Conservation (phyloP, 2,797 vertebrate species). For the Selene dorsalis region DNA sequence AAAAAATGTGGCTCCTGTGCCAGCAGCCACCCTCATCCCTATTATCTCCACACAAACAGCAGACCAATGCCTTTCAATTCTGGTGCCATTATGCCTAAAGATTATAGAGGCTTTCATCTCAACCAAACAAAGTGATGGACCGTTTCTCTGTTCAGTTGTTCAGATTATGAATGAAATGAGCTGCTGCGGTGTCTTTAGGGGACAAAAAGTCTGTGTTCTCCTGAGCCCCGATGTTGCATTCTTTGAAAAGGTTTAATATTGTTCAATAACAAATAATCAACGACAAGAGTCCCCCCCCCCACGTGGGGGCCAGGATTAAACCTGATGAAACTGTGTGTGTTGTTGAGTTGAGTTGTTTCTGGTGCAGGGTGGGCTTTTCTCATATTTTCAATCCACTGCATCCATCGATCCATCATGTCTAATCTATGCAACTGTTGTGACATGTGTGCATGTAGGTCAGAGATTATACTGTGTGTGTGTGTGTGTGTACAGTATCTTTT, state of each 20-base stretch:
- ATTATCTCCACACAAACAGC: conserved; percentile 7
- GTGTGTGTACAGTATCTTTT: background rate
- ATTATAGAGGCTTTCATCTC: conserved; percentile 29
- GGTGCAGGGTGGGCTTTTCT: background rate
- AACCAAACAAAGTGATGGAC: background rate
- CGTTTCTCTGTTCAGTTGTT: background rate
- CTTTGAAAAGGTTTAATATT: conserved; percentile 28
- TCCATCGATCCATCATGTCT: conserved; percentile 39
- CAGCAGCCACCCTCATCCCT: background rate
- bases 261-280: conserved; percentile 17
- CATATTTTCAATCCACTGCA: conserved; percentile 14
- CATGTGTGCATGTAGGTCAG: conserved; percentile 62
- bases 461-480: conserved; percentile 27
- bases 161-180: conserved; percentile 33
- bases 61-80: conserved; percentile 1
- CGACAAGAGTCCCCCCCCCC: background rate
- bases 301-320: conserved; percentile 31
- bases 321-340: background rate
- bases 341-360: too few relatives aligned
- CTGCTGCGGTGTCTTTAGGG: conserved; percentile 26
- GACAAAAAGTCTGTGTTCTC: background rate
- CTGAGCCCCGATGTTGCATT: background rate
- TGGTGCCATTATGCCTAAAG: conserved; percentile 3
- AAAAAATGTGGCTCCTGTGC: background rate
- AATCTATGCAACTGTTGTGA: conserved; percentile 42